Conservation (phyloP, 2,888 invertebrate genomes). For the Eilema griseolum region DNA sequence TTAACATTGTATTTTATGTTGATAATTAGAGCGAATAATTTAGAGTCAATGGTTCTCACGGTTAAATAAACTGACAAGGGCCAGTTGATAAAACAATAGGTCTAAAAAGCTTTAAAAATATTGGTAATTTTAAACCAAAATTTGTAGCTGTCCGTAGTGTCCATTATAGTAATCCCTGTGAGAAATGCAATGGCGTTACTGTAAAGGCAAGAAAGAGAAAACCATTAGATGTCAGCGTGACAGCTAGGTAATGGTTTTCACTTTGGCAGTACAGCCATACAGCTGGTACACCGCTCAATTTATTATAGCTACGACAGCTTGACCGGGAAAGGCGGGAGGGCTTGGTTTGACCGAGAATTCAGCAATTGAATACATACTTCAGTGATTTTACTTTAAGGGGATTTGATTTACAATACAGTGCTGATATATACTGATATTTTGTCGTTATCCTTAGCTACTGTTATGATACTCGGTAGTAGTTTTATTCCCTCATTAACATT, state of each 20-base stretch:
- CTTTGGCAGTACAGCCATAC: neutral
- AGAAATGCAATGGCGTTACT: neutral
- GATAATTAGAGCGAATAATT: neutral
- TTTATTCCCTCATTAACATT: neutral
- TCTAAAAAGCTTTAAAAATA: neutral
- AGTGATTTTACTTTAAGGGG: too few species aligned
- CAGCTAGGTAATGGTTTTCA: neutral
- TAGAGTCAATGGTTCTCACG: slow-evolving; percentile 5
- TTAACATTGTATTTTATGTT: neutral
- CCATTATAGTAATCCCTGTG: neutral
- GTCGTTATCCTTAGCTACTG: neutral
- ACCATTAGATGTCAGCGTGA: neutral
- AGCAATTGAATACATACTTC: too few species aligned
- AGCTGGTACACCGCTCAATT: neutral
- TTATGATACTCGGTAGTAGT: neutral
- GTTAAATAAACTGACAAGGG: slow-evolving; percentile 2
- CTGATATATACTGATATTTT: neutral
- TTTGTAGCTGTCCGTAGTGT: neutral
- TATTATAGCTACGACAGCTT: neutral
- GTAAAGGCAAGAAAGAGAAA: neutral
- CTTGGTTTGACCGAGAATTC: neutral
- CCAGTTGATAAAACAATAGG: neutral
- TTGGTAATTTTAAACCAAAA: neutral
- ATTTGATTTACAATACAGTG: neutral
- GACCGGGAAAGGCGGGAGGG: neutral